Evolutionary conservation across 2,888 invertebrate species (phyloP).

Genomic region (Cancer borealis): DNA sequence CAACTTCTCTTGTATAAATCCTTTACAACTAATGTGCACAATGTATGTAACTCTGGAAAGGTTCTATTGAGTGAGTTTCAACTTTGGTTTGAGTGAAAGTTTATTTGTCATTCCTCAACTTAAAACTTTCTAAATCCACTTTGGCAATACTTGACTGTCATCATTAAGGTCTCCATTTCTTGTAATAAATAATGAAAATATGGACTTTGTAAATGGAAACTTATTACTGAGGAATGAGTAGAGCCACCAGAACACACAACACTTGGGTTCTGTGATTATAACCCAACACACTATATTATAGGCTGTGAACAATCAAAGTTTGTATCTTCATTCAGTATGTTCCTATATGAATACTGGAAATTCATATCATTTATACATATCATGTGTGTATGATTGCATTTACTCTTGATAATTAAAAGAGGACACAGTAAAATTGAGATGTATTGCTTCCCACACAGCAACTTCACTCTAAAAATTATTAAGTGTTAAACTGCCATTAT

Average conservation of each 20-base stretch:
- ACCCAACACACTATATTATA: background rate
- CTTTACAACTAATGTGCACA: background rate
- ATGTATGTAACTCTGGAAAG: background rate
- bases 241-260: background rate
- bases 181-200: background rate
- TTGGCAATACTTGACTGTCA: background rate
- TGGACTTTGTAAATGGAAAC: background rate
- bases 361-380: too few species aligned
- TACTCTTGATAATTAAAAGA: too few species aligned
- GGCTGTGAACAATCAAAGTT: background rate
- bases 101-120: background rate
- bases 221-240: background rate
- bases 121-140: background rate
- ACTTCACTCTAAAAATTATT: too few species aligned
- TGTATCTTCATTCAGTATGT: background rate
- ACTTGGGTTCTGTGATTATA: background rate
- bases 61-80: background rate
- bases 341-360: too few species aligned
- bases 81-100: background rate
- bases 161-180: background rate
- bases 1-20: too few species aligned
- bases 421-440: too few species aligned
- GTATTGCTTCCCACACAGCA: too few species aligned
- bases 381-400: too few species aligned
- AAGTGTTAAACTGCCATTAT: too few species aligned